phyloP scores from a whole-genome alignment of 1,140 invertebrate species.

The Ganaspis sp. region DNA sequence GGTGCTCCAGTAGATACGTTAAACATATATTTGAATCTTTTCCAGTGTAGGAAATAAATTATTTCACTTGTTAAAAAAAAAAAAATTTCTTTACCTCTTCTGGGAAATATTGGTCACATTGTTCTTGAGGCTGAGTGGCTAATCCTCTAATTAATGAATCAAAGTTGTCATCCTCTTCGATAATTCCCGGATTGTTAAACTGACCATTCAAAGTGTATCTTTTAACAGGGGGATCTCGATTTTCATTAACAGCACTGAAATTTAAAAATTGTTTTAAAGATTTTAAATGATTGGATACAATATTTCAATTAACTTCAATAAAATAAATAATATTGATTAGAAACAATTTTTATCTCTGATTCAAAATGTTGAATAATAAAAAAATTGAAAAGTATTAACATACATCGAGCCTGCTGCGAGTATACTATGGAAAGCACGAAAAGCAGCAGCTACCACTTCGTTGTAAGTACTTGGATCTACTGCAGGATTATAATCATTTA shows the following conservation, averaged over 20 bases:
- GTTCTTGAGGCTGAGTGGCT: constrained; percentile 82
- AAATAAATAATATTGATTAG: too few species aligned
- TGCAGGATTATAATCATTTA: constrained; percentile 90
- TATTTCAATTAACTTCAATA: too few species aligned
- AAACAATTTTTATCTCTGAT: too few species aligned
- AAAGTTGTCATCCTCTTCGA: constrained; percentile 83
- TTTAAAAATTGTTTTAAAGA: not conserved
- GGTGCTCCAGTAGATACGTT: too few species aligned
- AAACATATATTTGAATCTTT: too few species aligned
- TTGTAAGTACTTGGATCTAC: constrained; percentile 89
- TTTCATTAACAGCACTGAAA: constrained; percentile 70
- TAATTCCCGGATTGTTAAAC: constrained; percentile 83
- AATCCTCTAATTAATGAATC: constrained; percentile 85
- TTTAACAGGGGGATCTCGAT: constrained; percentile 75
- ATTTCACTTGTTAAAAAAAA: constrained; percentile 84
- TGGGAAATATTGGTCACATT: constrained; percentile 84
- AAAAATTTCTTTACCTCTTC: constrained; percentile 76
- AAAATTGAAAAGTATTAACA: constrained; percentile 57
- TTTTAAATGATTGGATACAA: too few species aligned
- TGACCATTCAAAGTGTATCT: constrained; percentile 84
- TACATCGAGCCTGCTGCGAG: constrained; percentile 88
- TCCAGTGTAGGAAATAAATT: constrained; percentile 79
- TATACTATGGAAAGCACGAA: constrained; percentile 91
- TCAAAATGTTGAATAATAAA: constrained; percentile 26
- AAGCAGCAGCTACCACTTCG: constrained; percentile 90